Percentiles rank a stretch among this genome's conserved stretches.
These are phyloP conservation scores for Drosophila paramelanica DNA, from an alignment of 2,888 invertebrate species.

Conservation along the genomic window DNA sequence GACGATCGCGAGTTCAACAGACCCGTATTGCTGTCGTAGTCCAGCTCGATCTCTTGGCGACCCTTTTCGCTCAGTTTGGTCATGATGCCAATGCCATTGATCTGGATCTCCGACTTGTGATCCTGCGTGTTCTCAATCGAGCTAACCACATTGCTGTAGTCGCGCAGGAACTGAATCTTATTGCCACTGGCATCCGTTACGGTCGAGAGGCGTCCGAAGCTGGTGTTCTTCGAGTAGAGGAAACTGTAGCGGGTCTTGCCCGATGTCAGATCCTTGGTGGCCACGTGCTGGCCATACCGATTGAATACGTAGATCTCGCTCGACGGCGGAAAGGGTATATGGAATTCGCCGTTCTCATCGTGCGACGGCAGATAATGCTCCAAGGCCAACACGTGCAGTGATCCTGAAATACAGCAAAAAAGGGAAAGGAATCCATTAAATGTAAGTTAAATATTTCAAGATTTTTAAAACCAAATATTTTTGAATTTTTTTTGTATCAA, in stretches of 20 bases:
- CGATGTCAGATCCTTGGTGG: constrained; percentile 97
- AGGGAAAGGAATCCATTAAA: background rate
- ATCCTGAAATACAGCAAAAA: constrained; percentile 86
- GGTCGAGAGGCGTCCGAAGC: constrained; percentile 96
- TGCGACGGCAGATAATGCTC: constrained; percentile 95
- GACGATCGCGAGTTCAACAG: constrained; percentile 93
- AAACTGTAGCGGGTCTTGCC: constrained; percentile 97
- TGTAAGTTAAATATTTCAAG: background rate
- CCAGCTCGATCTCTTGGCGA: constrained; percentile 94
- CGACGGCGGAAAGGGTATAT: constrained; percentile 96
- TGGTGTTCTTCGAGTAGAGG: constrained; percentile 98
- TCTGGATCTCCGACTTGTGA: constrained; percentile 95
- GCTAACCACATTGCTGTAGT: constrained; percentile 96
- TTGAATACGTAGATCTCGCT: constrained; percentile 97
- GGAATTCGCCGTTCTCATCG: constrained; percentile 95
- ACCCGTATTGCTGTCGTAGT: constrained; percentile 95
- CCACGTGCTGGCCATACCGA: constrained; percentile 97
- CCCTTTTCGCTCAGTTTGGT: constrained; percentile 95
- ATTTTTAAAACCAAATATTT: too few relatives aligned
- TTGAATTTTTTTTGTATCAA: too few relatives aligned
- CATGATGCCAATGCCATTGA: constrained; percentile 96
- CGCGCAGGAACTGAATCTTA: constrained; percentile 95
- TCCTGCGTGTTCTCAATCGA: constrained; percentile 97
- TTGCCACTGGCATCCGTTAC: constrained; percentile 97
- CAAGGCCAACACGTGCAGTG: constrained; percentile 92